These are phyloP conservation scores for Plecturocebus donacophilus DNA, from an alignment of 2,113 vertebrate species.

Conservation along the genomic window DNA sequence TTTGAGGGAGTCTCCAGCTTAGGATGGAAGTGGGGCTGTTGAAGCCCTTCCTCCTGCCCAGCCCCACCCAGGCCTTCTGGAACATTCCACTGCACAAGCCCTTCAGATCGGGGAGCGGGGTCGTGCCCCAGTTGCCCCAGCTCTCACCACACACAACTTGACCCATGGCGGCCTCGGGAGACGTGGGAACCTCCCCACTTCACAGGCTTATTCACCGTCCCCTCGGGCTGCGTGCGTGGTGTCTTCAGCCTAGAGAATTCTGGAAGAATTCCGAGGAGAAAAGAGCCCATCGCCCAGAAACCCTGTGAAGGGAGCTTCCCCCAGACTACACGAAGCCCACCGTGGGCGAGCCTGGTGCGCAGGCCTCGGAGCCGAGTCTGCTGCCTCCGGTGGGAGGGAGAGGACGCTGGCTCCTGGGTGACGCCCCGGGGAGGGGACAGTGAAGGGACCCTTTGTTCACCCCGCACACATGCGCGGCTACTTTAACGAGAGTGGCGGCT, in stretches of 20 bases:
- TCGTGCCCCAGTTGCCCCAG: fast-evolving
- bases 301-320: neutral
- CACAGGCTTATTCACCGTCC: neutral
- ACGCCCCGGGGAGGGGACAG: neutral
- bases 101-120: neutral
- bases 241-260: constrained; percentile 4
- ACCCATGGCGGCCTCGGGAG: fast-evolving
- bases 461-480: fast-evolving
- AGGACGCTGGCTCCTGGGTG: neutral
- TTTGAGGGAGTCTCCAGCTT: fast-evolving
- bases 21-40: neutral
- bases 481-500: neutral
- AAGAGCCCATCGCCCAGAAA: neutral
- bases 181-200: neutral
- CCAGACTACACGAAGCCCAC: constrained; percentile 73
- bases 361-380: neutral
- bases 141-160: fast-evolving
- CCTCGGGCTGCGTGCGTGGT: neutral
- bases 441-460: constrained; percentile 38
- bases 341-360: fast-evolving
- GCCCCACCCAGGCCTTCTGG: no score
- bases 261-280: constrained; percentile 26
- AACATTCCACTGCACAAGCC: fast-evolving
- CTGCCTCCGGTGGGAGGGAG: neutral
- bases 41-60: neutral